Percentiles rank a stretch among this genome's conserved stretches.
phyloP scores from a whole-genome alignment of 2,888 invertebrate species.

The Monopis laevigella region DNA sequence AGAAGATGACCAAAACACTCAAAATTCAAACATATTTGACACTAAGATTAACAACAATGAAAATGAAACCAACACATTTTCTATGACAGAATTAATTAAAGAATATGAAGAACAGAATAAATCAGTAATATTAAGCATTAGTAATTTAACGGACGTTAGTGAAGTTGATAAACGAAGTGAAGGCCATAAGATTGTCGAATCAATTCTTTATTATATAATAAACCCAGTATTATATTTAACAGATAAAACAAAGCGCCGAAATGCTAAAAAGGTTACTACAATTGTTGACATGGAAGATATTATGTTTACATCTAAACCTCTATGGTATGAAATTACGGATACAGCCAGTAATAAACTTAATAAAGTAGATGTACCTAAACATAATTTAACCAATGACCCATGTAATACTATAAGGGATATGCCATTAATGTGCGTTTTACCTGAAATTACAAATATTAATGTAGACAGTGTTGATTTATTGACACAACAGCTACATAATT shows the following conservation, averaged over 20 bases:
- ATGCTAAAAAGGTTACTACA: slow-evolving; percentile 28
- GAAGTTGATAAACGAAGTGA: slow-evolving; percentile 26
- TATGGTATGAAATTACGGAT: slow-evolving; percentile 26
- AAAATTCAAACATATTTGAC: neutral
- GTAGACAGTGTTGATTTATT: too few relatives aligned
- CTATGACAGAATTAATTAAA: slow-evolving; percentile 41
- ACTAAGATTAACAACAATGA: neutral
- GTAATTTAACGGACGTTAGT: slow-evolving; percentile 34
- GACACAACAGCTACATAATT: too few relatives aligned
- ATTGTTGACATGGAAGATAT: slow-evolving; percentile 51
- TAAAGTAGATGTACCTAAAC: too few relatives aligned
- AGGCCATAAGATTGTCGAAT: slow-evolving; percentile 37
- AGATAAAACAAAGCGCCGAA: neutral
- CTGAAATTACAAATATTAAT: too few relatives aligned
- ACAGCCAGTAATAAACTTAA: neutral
- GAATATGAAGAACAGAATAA: slow-evolving; percentile 31
- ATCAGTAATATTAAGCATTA: slow-evolving; percentile 28
- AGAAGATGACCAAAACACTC: slow-evolving; percentile 5
- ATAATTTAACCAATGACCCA: too few relatives aligned
- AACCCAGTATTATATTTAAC: neutral
- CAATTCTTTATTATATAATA: slow-evolving; percentile 26
- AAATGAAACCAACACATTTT: slow-evolving; percentile 25
- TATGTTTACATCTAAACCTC: slow-evolving; percentile 34
- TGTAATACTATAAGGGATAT: too few relatives aligned
- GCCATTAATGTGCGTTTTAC: too few relatives aligned